phyloP scores from a whole-genome alignment of 2,888 invertebrate genomes.

The Watsonalla binaria region DNA sequence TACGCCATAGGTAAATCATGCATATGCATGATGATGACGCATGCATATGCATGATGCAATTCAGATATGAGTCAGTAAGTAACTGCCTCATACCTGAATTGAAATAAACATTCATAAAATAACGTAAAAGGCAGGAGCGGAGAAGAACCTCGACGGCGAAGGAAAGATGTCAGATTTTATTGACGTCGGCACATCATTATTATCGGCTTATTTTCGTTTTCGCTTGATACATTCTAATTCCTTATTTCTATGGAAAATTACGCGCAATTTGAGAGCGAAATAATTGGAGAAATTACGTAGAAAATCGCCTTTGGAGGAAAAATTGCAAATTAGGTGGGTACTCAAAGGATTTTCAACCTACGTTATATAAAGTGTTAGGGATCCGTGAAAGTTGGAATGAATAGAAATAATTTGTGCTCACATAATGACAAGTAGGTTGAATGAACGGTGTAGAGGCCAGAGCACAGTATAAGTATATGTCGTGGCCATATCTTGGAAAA shows the following conservation, averaged over 20 bases:
- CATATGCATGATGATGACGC: too few relatives aligned
- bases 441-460: slow-evolving; percentile 1
- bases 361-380: slow-evolving; percentile 7
- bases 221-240: slow-evolving; percentile 48
- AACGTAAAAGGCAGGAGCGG: neutral
- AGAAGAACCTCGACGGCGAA: slow-evolving; percentile 3
- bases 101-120: neutral
- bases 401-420: neutral
- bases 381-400: neutral
- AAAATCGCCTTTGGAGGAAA: slow-evolving; percentile 61
- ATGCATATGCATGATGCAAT: too few relatives aligned
- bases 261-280: slow-evolving; percentile 56
- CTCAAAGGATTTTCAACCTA: slow-evolving; percentile 56
- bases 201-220: slow-evolving; percentile 60
- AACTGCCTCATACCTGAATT: neutral
- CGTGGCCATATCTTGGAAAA: too few relatives aligned
- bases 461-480: too few relatives aligned
- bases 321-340: slow-evolving; percentile 64
- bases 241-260: slow-evolving; percentile 55
- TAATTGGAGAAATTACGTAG: slow-evolving; percentile 64
- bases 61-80: too few relatives aligned
- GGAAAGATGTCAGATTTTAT: slow-evolving; percentile 41
- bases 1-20: too few relatives aligned
- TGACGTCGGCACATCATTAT: slow-evolving; percentile 56
- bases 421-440: neutral